These are phyloP conservation scores for Sceloporus undulatus DNA, from an alignment of 2,113 vertebrate genomes.

Conservation along the genomic window DNA sequence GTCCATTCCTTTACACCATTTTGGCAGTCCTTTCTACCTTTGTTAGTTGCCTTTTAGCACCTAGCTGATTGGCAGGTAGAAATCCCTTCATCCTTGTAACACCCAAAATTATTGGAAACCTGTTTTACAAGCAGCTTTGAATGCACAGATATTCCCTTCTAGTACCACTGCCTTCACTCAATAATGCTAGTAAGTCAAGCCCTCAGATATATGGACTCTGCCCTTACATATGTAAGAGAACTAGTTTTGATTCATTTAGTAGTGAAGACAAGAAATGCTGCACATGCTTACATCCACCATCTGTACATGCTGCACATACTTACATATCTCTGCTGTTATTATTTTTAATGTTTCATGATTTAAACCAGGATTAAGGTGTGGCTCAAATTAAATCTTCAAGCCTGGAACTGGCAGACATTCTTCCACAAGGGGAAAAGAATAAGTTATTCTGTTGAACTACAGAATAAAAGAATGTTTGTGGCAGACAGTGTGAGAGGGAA, in stretches of 20 bases:
- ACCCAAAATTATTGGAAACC: not conserved
- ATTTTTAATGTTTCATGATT: not conserved
- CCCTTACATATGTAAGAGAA: not conserved
- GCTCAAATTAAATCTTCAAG: not conserved
- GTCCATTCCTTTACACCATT: not conserved
- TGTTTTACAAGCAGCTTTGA: not conserved
- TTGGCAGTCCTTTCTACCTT: not conserved
- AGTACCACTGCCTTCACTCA: not conserved
- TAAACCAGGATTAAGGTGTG: not conserved
- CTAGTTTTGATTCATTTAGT: not conserved
- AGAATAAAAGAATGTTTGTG: constrained; percentile 6
- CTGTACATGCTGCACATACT: not conserved
- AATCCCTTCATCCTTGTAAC: not conserved
- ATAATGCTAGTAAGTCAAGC: not conserved
- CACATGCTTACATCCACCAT: not conserved
- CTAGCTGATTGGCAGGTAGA: not conserved
- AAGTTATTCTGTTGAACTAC: not conserved
- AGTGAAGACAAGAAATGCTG: not conserved
- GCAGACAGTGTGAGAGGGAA: constrained; percentile 41
- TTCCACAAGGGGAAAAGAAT: too few relatives aligned
- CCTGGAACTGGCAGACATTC: not conserved
- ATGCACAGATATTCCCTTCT: not conserved
- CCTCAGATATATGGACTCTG: not conserved
- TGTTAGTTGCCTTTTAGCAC: not conserved
- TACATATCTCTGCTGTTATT: too few relatives aligned